Conservation (phyloP, 2,113 vertebrate genomes). For the Melanocharis versteri region DNA sequence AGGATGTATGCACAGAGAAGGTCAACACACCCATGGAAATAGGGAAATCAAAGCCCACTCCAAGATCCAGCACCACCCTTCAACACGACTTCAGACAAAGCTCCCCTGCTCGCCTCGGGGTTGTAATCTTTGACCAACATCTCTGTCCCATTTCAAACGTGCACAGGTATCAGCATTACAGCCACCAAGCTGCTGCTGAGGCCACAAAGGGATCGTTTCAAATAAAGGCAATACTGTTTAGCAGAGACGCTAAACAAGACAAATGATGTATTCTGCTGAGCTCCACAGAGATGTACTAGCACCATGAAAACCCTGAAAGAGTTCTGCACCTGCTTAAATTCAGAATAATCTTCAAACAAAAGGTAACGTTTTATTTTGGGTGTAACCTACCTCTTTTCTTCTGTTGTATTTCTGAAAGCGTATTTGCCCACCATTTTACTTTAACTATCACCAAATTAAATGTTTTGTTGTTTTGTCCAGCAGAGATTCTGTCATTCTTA, state of each 20-base stretch:
- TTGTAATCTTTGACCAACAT: neutral
- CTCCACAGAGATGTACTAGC: neutral
- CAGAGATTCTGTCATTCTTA: neutral
- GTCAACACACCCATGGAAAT: neutral
- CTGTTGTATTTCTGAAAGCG: neutral
- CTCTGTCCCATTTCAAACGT: neutral
- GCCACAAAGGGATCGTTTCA: neutral
- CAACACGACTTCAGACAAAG: neutral
- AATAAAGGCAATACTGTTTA: neutral
- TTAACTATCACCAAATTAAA: neutral
- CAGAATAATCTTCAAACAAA: neutral
- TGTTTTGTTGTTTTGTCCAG: neutral
- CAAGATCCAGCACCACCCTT: neutral
- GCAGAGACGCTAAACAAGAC: neutral
- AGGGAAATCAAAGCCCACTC: neutral
- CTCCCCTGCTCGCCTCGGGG: fast-evolving
- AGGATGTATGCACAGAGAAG: neutral
- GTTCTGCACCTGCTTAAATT: neutral
- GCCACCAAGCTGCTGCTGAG: neutral
- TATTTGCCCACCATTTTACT: neutral
- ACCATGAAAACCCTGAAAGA: neutral
- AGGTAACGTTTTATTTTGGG: neutral
- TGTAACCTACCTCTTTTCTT: neutral
- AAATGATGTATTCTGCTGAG: neutral
- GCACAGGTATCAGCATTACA: neutral